phyloP scores from a whole-genome alignment of 1,140 invertebrate species.

The Trachelipus rathkii region DNA sequence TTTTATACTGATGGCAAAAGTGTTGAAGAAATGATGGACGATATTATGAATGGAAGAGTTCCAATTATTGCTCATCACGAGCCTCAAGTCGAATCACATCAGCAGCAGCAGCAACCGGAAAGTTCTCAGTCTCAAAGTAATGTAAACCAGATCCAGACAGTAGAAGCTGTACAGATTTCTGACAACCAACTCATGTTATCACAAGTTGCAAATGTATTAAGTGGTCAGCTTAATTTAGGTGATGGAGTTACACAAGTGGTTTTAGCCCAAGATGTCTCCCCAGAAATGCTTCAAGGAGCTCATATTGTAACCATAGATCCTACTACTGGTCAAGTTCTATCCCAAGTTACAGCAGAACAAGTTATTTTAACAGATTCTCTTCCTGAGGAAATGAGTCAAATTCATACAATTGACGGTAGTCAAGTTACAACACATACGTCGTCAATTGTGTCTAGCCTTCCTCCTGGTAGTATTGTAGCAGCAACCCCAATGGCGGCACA shows the following conservation, averaged over 20 bases:
- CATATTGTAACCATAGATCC: slow-evolving; percentile 46
- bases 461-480: background rate
- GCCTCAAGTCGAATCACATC: background rate
- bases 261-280: slow-evolving; percentile 42
- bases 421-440: background rate
- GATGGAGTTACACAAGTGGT: slow-evolving; percentile 44
- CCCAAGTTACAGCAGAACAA: slow-evolving; percentile 43
- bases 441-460: background rate
- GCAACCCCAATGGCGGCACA: background rate
- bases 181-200: slow-evolving; percentile 35
- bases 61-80: slow-evolving; percentile 37
- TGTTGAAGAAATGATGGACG: slow-evolving; percentile 46
- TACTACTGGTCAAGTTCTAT: slow-evolving; percentile 42
- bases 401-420: background rate
- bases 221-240: slow-evolving; percentile 27
- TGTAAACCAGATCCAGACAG: slow-evolving; percentile 25
- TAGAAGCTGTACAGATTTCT: slow-evolving; percentile 36
- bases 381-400: background rate
- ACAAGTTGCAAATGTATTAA: slow-evolving; percentile 34
- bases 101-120: slow-evolving; percentile 15
- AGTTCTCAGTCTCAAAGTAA: slow-evolving; percentile 6
- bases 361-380: slow-evolving; percentile 32
- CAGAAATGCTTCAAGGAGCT: slow-evolving; percentile 42
- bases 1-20: slow-evolving; percentile 44
- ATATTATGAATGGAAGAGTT: slow-evolving; percentile 44